Base-by-base conservation (phyloP, 2,797 vertebrate genomes). In the Prunella strophiata region DNA sequence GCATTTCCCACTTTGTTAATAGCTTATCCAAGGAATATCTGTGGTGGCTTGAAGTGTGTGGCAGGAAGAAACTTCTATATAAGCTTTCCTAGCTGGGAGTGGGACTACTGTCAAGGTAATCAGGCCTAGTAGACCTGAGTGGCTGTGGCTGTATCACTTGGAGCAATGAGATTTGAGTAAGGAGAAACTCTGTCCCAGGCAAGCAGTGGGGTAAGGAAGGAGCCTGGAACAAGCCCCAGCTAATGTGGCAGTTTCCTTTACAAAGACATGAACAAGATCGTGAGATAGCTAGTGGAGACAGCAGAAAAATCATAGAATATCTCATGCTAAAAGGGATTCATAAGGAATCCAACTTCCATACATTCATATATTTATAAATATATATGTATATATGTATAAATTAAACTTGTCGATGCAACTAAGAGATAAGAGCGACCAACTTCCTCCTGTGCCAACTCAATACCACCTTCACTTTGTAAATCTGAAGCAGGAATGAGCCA, bases 121-220 rank as follows among this genome's bases (percentile, higher is more conserved):
- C 29, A 8, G 20, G 16, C 34, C 42, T 18, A 10, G 19, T n/a
- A 51, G 59, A 79, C 34, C n/a, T 74, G 61, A 20, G 32, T 70
- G 73, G 8, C 38, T 66, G 51, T 70, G 68, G 10, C 38, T 55
- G 7, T 36, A 5, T 40, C 1, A 0, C 40, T 81, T 51, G 52
- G 27, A 48, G 66, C 1, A 19, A 36, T 1, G 2, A 30, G 58
- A 51, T 48, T 58, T 0, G 5, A 43, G 12, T 42, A 20, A 38
- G 85, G 32, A 82, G 32, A 30, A 42, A 27, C 34, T 42, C 36
- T 70, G 66, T 58, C 23, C 71, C 26, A 34, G 34, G 47, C 34
- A 29, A 58, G 68, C 16, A 34, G 22, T 1, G 3, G 22, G 27
- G 3, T 29, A 22, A 47, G 65, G 43, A 76, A 29, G 21, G 42